A percentile compares a stretch with the other conserved stretches of the same genome.
Conservation (phyloP, 2,888 invertebrate species). For the Lapara coniferarum region DNA sequence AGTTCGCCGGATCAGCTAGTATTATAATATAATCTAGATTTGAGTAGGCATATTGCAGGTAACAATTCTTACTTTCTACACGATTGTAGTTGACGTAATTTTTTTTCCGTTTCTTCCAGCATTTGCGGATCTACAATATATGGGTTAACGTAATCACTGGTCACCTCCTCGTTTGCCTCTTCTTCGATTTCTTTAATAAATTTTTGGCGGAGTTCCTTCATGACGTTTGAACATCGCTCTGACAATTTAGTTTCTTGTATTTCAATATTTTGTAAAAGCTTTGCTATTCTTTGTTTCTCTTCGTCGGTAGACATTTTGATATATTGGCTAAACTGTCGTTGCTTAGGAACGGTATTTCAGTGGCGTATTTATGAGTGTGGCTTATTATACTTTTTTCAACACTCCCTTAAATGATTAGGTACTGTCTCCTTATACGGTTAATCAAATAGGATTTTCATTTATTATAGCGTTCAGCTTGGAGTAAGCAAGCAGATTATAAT, state of each 20-base stretch:
- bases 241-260: slow-evolving; percentile 66
- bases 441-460: slow-evolving; percentile 11
- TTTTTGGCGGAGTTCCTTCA: slow-evolving; percentile 63
- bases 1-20: too few species aligned
- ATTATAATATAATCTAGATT: too few species aligned
- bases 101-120: slow-evolving; percentile 66
- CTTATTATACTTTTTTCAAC: too few species aligned
- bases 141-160: slow-evolving; percentile 59
- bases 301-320: slow-evolving; percentile 70
- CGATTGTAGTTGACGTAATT: slow-evolving; percentile 55
- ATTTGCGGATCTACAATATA: slow-evolving; percentile 59
- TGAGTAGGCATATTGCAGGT: too few species aligned
- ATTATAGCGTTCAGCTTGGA: slow-evolving; percentile 47
- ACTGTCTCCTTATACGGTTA: background rate
- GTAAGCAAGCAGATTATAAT: slow-evolving; percentile 44
- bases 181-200: slow-evolving; percentile 55
- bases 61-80: slow-evolving; percentile 55
- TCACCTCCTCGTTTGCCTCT: slow-evolving; percentile 43
- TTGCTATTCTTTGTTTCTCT: slow-evolving; percentile 66
- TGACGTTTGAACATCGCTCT: slow-evolving; percentile 61
- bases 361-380: too few species aligned
- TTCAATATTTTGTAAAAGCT: slow-evolving; percentile 67
- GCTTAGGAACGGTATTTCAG: slow-evolving; percentile 32
- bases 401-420: too few species aligned
- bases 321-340: slow-evolving; percentile 29